Conservation (phyloP, 2,113 vertebrate genomes). For the Silurus asotus region DNA sequence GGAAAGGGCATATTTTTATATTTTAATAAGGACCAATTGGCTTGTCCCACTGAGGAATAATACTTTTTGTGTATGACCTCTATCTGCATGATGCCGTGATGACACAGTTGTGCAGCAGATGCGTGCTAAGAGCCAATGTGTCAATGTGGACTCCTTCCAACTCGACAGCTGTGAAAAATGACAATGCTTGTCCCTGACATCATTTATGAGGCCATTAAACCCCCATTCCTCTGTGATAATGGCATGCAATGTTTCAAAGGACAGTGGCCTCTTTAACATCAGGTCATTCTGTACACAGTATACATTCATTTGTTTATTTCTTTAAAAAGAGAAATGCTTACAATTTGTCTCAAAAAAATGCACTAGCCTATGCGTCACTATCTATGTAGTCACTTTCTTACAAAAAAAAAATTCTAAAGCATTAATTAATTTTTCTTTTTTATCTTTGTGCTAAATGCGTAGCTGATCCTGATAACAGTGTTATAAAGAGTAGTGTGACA, state of each 20-base stretch:
- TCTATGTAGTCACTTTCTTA: neutral
- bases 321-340: neutral
- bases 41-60: neutral
- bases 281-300: neutral
- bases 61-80: conserved; percentile 53
- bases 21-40: neutral
- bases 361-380: neutral
- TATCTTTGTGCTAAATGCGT: neutral
- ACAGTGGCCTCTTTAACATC: conserved; percentile 41
- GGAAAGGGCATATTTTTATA: neutral
- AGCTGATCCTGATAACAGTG: neutral
- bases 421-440: neutral
- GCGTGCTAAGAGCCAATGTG: conserved; percentile 46
- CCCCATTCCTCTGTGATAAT: conserved; percentile 43
- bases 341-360: neutral
- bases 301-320: neutral
- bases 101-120: conserved; percentile 50
- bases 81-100: conserved; percentile 49
- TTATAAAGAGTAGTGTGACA: neutral
- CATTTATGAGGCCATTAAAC: conserved; percentile 52
- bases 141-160: conserved; percentile 46
- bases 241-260: conserved; percentile 44
- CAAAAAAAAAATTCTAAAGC: neutral
- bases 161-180: conserved; percentile 48
- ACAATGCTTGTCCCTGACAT: conserved; percentile 51